phyloP scores from a whole-genome alignment of 2,888 invertebrate species.

The Morinoia aosen region DNA sequence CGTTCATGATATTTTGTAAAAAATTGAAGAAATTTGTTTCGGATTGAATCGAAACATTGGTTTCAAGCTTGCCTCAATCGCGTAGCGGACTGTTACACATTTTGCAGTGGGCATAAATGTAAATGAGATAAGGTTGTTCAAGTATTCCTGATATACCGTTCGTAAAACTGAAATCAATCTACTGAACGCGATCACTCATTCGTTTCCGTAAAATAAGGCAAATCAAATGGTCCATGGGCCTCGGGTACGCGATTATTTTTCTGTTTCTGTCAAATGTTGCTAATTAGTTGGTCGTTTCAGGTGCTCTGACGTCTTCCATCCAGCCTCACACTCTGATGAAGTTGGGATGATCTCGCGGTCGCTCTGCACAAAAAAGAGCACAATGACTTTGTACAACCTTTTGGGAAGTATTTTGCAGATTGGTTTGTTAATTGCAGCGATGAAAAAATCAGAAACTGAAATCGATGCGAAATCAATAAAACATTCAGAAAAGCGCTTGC shows the following conservation, averaged over 20 bases:
- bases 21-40: no score
- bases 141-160: no score
- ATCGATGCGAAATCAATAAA: no score
- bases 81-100: not conserved
- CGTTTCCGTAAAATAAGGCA: not conserved
- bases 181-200: not conserved
- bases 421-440: not conserved
- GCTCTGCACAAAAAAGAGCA: not conserved
- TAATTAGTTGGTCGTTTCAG: not conserved
- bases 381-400: not conserved
- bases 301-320: not conserved
- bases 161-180: not conserved
- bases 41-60: not conserved
- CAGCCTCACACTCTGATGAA: conserved; percentile 45
- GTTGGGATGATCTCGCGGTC: conserved; percentile 46
- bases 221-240: not conserved
- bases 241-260: not conserved
- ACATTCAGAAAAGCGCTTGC: no score
- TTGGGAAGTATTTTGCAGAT: not conserved
- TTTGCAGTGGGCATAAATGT: not conserved
- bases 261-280: not conserved
- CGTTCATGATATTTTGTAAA: no score
- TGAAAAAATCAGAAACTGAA: no score
- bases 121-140: not conserved
- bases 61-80: not conserved